Evolutionary conservation across 2,888 invertebrate species (phyloP).

Genomic region (Hesperia comma): DNA sequence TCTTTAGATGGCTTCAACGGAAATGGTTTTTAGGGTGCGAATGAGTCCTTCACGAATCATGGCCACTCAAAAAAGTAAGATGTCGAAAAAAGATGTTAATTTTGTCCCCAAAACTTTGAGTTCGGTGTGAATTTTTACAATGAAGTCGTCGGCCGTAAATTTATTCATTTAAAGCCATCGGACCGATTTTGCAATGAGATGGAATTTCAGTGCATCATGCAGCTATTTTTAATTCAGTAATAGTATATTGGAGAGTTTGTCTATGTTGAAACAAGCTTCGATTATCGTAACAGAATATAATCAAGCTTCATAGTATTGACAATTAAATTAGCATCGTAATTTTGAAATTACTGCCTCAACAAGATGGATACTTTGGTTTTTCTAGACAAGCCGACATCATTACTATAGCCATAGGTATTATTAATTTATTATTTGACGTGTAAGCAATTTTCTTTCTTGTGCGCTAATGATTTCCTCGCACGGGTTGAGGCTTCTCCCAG

Average conservation of each 20-base stretch:
- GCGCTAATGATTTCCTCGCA: conserved; percentile 28
- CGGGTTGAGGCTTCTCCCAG: conserved; percentile 27
- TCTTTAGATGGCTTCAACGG: conserved; percentile 46
- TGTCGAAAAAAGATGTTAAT: conserved; percentile 53
- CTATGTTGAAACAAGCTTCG: no score
- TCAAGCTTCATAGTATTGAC: neutral
- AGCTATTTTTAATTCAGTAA: no score
- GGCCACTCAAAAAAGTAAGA: conserved; percentile 42
- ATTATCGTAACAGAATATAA: no score
- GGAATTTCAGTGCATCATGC: no score
- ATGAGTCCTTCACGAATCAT: conserved; percentile 60
- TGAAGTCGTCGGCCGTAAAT: conserved; percentile 38
- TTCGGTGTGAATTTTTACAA: conserved; percentile 56
- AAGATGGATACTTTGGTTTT: conserved; percentile 14
- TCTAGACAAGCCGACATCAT: conserved; percentile 14
- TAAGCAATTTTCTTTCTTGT: conserved; percentile 23
- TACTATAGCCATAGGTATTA: conserved; percentile 16
- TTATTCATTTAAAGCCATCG: conserved; percentile 28
- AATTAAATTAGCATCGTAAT: neutral
- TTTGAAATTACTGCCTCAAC: conserved; percentile 8
- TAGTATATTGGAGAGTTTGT: no score
- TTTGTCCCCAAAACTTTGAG: conserved; percentile 52
- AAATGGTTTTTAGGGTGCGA: conserved; percentile 58
- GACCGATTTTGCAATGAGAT: neutral
- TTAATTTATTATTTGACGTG: conserved; percentile 22